Evolutionary conservation across 2,888 invertebrate genomes (phyloP).

Genomic region (Melangyna quadrimaculata): DNA sequence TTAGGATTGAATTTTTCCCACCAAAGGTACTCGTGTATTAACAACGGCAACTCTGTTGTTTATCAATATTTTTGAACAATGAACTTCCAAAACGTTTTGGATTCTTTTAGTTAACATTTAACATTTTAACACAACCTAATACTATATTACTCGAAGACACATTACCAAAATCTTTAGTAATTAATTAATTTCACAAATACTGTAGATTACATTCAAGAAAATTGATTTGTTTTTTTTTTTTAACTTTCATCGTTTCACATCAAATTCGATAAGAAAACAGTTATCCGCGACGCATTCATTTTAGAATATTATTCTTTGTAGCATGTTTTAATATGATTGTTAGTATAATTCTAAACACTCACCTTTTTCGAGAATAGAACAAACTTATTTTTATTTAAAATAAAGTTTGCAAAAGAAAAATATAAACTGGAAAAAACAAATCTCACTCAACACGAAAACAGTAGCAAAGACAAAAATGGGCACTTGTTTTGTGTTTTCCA

Average conservation of each 20-base stretch:
- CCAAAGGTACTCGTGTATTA: too few species aligned
- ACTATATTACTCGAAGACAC: not conserved
- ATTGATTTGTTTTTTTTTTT: not conserved
- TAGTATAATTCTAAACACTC: not conserved
- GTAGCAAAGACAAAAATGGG: not conserved
- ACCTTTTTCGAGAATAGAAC: conserved; percentile 11
- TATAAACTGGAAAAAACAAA: conserved; percentile 32
- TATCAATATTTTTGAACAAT: not conserved
- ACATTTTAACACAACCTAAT: not conserved
- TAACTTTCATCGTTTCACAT: not conserved
- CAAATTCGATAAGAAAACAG: not conserved
- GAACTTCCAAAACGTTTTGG: not conserved
- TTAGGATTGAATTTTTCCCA: not conserved
- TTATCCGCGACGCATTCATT: not conserved
- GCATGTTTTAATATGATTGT: not conserved
- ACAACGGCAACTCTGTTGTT: not conserved
- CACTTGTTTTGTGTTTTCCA: conserved; percentile 8
- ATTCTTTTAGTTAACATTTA: not conserved
- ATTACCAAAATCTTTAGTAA: not conserved
- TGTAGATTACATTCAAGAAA: not conserved
- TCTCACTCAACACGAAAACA: conserved; percentile 3
- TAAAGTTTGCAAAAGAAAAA: conserved; percentile 7
- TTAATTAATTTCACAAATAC: not conserved
- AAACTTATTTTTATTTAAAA: conserved; percentile 17
- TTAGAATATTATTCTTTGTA: not conserved